Base-by-base conservation (phyloP, 2,888 invertebrate genomes). In the Drosophila melanosoma region DNA sequence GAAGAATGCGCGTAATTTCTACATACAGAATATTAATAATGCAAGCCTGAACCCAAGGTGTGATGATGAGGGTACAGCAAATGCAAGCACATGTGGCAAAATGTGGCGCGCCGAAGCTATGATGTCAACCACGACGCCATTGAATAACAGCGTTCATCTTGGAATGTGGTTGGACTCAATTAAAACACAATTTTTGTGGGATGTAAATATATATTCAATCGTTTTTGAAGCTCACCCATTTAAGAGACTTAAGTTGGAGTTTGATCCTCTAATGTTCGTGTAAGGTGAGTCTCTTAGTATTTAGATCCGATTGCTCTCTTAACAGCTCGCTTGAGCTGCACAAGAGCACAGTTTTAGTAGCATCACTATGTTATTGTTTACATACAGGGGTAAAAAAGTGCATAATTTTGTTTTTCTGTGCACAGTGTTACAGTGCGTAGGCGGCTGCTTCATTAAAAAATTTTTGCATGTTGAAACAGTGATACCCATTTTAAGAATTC, bases 231-330 rank as follows among this genome's bases (percentile, higher is more conserved):
- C 20, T 17, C 29, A 45, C 20, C 10, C 29, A 15, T 6, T 20
- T 32, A 58, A 58, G 32, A 20, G 10, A 12, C 3, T 10, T 3
- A 17, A 61, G 3, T 12, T 12, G 20, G n/a, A 11, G 35, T 17
- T n/a, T 45, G 8, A 23, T 45, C 15, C 20, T 29, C 49, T 20
- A 10, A 23, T 15, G 8, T 15, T 23, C 17, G 3, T 15, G 65
- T 65, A 65, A 65, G 65, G 65, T 65, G 4, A 51, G 67, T 26
- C 5, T 38, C 23, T 23, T n/a, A 4, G 8, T 17, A n/a, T 11
- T 0, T 10, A 17, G 17, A 49, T 26, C 3, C 0, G 20, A 45
- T 10, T 49, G 5, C 45, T 45, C 20, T 20, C 6, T 45, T 20
- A 49, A 45, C 12, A 7, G 12, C 45, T 23, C 20, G 20, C 15